Base-by-base conservation (phyloP, 92 coral and sea anemone genomes). In the Desmophyllum pertusum region DNA sequence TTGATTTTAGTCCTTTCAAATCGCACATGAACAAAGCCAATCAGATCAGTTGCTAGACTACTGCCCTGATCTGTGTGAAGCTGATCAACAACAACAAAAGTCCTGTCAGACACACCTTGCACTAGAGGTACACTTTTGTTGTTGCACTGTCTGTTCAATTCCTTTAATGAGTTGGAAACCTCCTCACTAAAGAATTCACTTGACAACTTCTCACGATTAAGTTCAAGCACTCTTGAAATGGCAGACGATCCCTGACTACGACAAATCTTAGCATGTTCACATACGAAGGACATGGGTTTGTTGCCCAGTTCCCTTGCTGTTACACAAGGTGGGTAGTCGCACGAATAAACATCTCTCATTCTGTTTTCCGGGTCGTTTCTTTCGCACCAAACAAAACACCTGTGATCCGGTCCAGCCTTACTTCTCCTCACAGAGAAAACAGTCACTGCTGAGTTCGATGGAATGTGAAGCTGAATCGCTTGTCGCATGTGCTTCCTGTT, bases 21-120 rank as follows among this genome's bases (percentile, higher is more conserved):
- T 38, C 98, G 89, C 50, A 97, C 94, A 70, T 97, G 99, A 23
- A 96, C 95, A 81, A 95, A 97, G 70, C 91, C 89, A 35, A 90
- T 75, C 33, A 79, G 59, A 61, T 90, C 93, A 3, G 82, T 69
- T 50, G 75, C 89, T 4, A 86, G 61, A n/a, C 89, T 61, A 62
- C 84, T 86, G 40, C 87, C 91, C 73, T 81, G 82, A n/a, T 88
- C 90, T 5, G 73, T 81, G 39, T 90, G 84, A 25, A 92, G 81
- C 66, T 90, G 94, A 30, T 97, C 98, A 4, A 94, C 94, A 9
- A 97, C 97, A 21, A 90, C 98, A 62, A 97, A 87, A 31, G 95
- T 97, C 52, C 92, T 89, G 48, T 77, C 88, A 0, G 97, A 90
- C 35, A 97, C 90, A 7, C 83, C 67, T 75, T 97, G 99, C 53